Base-by-base conservation (phyloP, 2,113 vertebrate genomes). In the Cynoglossus semilaevis region DNA sequence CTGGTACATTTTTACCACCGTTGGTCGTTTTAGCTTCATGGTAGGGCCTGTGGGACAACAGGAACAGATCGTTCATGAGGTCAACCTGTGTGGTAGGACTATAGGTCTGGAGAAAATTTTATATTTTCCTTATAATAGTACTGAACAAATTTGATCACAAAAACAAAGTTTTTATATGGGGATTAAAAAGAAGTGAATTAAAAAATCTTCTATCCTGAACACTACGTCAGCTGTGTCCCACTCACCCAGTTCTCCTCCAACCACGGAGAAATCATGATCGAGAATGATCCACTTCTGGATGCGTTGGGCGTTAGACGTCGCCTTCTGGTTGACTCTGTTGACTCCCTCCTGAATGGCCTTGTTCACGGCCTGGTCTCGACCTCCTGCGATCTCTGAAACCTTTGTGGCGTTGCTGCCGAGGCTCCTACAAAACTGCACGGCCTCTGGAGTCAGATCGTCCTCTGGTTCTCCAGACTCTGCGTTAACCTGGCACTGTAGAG, bases 261-360 rank as follows among this genome's bases (percentile, higher is more conserved):
- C 0, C 9, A 95, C 15, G 0, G 95, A 95, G 18, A 98, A 98
- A 67, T 99, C 97, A 15, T 85, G 90, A 2, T 93, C 89, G 70
- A 99, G 79, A 1, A 98, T 34, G 4, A 70, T 7, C 93, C 94
- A 98, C 73, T 96, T 99, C 80, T 94, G 95, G 18, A 99, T 69
- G 44, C 86, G 92, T 88, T 98, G 96, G 0, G 93, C 91, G 0
- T 94, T 94, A 1, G 95, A 96, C 0, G 53, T 48, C 0, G 94
- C 91, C 1, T 58, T 52, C 61, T 93, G 72, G 0, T 98, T 99
- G 67, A 95, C 92, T 0, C 60, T 14, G 0, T 88, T 82, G 17
- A 98, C 91, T 4, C 90, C 93, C 15, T 92, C 89, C 88, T 98
- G 94, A 68, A 98, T 93, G 58, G 95, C 92, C 0, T 44, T 0